Evolutionary conservation across 1,140 invertebrate species (phyloP), one percentile per base, ranked within the genome.

Genomic region (Contarinia nasturtii): DNA sequence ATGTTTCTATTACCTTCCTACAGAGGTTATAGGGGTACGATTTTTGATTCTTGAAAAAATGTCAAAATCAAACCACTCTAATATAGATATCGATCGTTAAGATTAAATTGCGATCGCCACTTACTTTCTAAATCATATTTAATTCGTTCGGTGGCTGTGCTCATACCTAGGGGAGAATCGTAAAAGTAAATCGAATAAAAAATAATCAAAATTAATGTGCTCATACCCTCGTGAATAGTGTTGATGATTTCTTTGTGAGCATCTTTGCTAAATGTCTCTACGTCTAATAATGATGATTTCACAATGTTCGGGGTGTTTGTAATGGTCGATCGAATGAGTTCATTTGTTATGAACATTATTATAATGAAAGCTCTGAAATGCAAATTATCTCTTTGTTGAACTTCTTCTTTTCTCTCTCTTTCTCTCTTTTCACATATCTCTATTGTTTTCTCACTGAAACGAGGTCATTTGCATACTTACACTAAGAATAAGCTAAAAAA

Each of bases 71-170:
- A n/a, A n/a, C n/a, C n/a, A n/a, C n/a, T n/a, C n/a, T n/a, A n/a
- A n/a, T n/a, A n/a, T n/a, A n/a, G n/a, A n/a, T n/a, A n/a, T n/a
- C n/a, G n/a, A n/a, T 40, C 8, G 8, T 40, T 11, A 40, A 40
- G 8, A 42, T 7, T 17, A 19, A 19, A 37, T 37, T 18, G 14
- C 19, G 11, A 15, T 27, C 18, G 54, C 52, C 33, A 51, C 69
- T 67, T 58, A 78, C 76, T 72, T 59, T 77, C 73, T 45, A 79
- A 64, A 57, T 79, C 75, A 44, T 65, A 67, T 49, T 71, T 64
- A 41, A 75, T 66, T 36, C 68, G 69, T 51, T 76, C 72, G 40
- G 70, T 66, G 12, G 73, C 66, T 43, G 72, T 66, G 56, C 77
- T 73, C 47, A 74, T 61, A 37, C 73, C 72, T n/a, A n/a, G n/a